Conservation (phyloP, 2,888 invertebrate genomes). For the Eristalis tenax region DNA sequence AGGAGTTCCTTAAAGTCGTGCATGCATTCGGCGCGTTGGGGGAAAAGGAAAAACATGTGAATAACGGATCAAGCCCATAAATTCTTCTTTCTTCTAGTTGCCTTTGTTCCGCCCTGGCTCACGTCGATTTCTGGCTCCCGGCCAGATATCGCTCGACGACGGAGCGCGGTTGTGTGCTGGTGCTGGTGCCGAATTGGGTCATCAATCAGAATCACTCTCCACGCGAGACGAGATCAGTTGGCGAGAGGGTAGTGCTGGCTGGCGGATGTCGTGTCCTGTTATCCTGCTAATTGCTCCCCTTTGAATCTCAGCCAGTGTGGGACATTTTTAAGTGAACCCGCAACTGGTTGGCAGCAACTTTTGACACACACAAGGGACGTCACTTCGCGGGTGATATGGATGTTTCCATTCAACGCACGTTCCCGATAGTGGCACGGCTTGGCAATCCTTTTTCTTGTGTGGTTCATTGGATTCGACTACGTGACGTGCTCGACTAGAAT, state of each 20-base stretch:
- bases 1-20: not conserved
- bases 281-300: too few relatives aligned
- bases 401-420: constrained; percentile 44
- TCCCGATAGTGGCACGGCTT: constrained; percentile 26
- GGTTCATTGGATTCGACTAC: constrained; percentile 58
- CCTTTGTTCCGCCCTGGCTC: not conserved
- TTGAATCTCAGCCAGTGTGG: not conserved
- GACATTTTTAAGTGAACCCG: not conserved
- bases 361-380: not conserved
- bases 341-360: not conserved
- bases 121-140: constrained; percentile 6
- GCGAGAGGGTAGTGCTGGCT: not conserved
- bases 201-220: constrained; percentile 50
- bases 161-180: not conserved
- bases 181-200: constrained; percentile 6
- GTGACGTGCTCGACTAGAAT: constrained; percentile 41
- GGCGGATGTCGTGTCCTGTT: not conserved
- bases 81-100: constrained; percentile 19
- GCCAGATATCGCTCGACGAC: not conserved
- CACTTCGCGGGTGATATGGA: not conserved
- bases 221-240: constrained; percentile 12
- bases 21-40: not conserved
- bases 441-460: constrained; percentile 33
- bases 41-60: not conserved
- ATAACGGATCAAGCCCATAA: constrained; percentile 40